Evolutionary conservation across 1,140 invertebrate genomes (phyloP), one percentile per base, ranked within the genome.

Genomic region (Macrobrachium rosenbergii): DNA sequence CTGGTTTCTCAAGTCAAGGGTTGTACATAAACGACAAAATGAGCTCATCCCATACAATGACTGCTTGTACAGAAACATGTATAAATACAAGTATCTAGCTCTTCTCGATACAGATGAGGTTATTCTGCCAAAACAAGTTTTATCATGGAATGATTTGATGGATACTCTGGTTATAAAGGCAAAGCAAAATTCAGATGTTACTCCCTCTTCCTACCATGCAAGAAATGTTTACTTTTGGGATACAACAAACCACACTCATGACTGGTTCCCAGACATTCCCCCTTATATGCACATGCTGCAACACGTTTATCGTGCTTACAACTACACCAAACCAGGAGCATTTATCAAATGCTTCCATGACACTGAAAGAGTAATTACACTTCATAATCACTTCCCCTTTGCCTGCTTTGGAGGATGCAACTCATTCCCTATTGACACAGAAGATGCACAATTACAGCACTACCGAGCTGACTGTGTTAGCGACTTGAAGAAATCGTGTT

Each of bases 11-110:
- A 96, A 96, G 72, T 97, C 97, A 91, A 90, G 90, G 89, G 82
- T 96, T 2, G 98, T 96, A 90, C 95, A 98, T 92, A 99, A 99
- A 91, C 93, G 98, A 16, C 97, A 98, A 91, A 98, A 98, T 92
- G 98, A 99, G 92, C 93, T 99, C 62, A 98, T 99, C 90, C 97
- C 98, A 0, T 99, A 99, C 93, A 99, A 99, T 92, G 98, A 99
- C 91, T 99, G 98, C 91, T 93, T 99, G 8, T 99, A 99, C 92
- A 96, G 97, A 90, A 96, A 98, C 91, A 94, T 98, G 92, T 98
- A 98, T 91, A 93, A 95, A 64, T 98, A 98, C 91, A 95, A 97
- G 79, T 98, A 97, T 92, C 95, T 99, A 59, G 96, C 96, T 0
- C 92, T 99, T 17, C 92, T 99, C 45, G 98, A 99, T 91, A 96